These are phyloP conservation scores for Allobates femoralis DNA, from an alignment of 2,797 vertebrate species.

Conservation along the genomic window DNA sequence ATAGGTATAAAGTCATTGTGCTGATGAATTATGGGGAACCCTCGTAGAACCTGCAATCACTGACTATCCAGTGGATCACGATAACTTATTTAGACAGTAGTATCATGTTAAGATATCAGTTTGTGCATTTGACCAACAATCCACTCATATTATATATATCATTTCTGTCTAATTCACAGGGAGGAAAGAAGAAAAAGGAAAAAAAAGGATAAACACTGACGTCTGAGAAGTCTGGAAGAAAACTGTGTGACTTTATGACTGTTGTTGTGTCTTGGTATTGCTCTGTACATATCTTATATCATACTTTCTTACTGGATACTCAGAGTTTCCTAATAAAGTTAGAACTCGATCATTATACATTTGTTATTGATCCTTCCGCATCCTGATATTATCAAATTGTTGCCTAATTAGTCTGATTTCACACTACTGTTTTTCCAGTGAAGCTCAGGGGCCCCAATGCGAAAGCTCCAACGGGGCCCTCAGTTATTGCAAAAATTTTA, in stretches of 20 bases:
- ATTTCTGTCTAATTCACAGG: conserved; percentile 1
- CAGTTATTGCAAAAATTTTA: too few relatives aligned
- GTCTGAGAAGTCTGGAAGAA: neutral
- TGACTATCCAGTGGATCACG: too few relatives aligned
- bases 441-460: too few relatives aligned
- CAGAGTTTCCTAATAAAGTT: conserved; percentile 17
- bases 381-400: too few relatives aligned
- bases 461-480: too few relatives aligned
- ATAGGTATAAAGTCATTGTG: too few relatives aligned
- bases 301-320: neutral
- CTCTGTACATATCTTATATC: neutral
- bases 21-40: too few relatives aligned
- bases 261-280: neutral
- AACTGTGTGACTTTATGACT: neutral
- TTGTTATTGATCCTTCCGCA: neutral
- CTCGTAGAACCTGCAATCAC: too few relatives aligned
- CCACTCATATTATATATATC: neutral
- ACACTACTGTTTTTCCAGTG: too few relatives aligned
- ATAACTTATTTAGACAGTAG: too few relatives aligned
- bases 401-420: too few relatives aligned
- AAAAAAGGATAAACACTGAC: neutral
- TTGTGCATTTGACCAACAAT: neutral
- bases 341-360: neutral
- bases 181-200: conserved; percentile 44
- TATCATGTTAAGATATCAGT: too few relatives aligned